Base-by-base conservation (phyloP, 1,140 invertebrate genomes). In the Apis dorsata region DNA sequence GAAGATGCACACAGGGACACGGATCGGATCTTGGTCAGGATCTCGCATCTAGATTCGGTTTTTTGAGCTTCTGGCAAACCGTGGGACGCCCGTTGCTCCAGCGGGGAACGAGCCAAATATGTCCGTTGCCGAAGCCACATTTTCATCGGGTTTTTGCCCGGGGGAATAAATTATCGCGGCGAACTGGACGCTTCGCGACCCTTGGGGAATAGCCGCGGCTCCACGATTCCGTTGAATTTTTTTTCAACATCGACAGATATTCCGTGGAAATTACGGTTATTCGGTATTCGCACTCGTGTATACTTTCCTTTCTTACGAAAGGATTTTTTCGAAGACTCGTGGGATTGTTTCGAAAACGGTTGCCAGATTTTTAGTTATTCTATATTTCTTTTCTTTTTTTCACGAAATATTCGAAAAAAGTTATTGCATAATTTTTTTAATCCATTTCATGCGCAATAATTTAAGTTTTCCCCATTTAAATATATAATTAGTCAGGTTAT, bases 41-140 rank as follows among this genome's bases (percentile, higher is more conserved):
- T 44, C 3, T 75, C 59, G 69, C 84, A 84, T 86, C 74, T 84
- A 87, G 76, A 86, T 79, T 85, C 82, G 75, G 68, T 90, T 84
- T 89, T 88, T 85, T 83, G 75, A 86, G 81, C 63, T 72, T 75
- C 76, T 76, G 84, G 77, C 81, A 86, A 88, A 84, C 83, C 88
- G 89, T 90, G 85, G 84, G 86, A 90, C 65, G 81, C 66, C 85
- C 68, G 34, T 44, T 76, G 80, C 72, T 66, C 65, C 85, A 68
- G 24, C 69, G 75, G 53, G 75, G 77, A 66, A 77, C 76, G 70
- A 85, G 81, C 87, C 81, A 88, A 88, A 87, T 90, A 88, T 88
- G 86, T 89, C 81, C 72, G 81, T 89, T 89, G 88, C 79, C 81
- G 83, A 78, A 88, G 84, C 81, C 82, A 75, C 88, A 81, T 85